Conservation (phyloP, 2,113 vertebrate genomes). For the Campylomormyrus tamandua region DNA sequence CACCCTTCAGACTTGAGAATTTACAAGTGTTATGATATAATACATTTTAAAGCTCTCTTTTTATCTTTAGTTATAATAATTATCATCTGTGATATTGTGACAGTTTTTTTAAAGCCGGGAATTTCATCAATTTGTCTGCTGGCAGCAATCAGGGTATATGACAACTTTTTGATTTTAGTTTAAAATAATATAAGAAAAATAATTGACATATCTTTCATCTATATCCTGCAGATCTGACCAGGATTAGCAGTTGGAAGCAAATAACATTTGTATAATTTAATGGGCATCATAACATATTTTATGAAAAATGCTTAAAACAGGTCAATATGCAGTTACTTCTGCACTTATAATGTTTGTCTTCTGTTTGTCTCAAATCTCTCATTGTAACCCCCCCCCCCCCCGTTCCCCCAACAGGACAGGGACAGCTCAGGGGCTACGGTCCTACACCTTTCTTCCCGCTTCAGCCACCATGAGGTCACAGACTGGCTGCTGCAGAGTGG, state of each 20-base stretch:
- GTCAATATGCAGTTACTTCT: background rate
- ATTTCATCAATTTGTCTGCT: background rate
- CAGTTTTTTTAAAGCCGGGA: background rate
- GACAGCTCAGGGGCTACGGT: slow-evolving; percentile 90
- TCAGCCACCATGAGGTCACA: slow-evolving; percentile 84
- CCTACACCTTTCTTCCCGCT: slow-evolving; percentile 90
- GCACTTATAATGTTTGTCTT: background rate
- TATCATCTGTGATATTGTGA: background rate
- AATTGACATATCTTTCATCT: background rate
- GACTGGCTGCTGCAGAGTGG: slow-evolving; percentile 82
- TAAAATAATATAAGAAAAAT: background rate
- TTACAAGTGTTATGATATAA: background rate
- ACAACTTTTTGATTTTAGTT: background rate
- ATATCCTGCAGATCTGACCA: background rate
- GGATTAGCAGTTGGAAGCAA: background rate
- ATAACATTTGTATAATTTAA: background rate
- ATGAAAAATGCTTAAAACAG: background rate
- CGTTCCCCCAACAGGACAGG: slow-evolving; percentile 61
- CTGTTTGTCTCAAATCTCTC: background rate
- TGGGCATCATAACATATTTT: background rate
- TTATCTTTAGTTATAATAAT: background rate
- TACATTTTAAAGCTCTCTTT: background rate
- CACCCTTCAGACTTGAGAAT: background rate
- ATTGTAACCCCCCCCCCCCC: background rate
- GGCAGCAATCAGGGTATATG: background rate